phyloP scores from a whole-genome alignment of 2,888 invertebrate species.

The Hypselothyrea guttata region DNA sequence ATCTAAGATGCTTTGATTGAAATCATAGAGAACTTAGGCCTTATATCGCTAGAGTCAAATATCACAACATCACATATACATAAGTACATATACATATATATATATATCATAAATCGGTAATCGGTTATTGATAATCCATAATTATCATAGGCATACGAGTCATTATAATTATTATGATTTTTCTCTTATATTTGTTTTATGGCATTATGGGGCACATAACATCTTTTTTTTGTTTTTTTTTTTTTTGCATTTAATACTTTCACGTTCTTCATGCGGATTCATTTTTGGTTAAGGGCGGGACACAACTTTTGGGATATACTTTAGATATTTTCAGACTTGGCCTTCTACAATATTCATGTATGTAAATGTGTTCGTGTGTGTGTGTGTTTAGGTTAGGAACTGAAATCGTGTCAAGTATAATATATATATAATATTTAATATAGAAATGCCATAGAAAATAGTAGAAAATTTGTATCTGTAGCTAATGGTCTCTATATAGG shows the following conservation, averaged over 20 bases:
- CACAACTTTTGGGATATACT: slow-evolving; percentile 38
- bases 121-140: slow-evolving; percentile 49
- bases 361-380: slow-evolving; percentile 8
- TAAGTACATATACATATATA: slow-evolving; percentile 36
- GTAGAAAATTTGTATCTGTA: slow-evolving; percentile 37
- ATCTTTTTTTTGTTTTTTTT: not conserved
- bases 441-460: slow-evolving; percentile 53
- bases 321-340: slow-evolving; percentile 49
- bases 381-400: slow-evolving; percentile 43
- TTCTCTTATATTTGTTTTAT: slow-evolving; percentile 9
- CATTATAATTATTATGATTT: slow-evolving; percentile 15
- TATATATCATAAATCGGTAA: slow-evolving; percentile 43
- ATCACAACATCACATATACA: slow-evolving; percentile 64
- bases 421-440: slow-evolving; percentile 16
- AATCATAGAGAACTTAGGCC: slow-evolving; percentile 31
- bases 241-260: slow-evolving; percentile 14
- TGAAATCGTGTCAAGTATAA: slow-evolving; percentile 34
- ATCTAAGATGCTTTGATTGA: not conserved
- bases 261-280: not conserved
- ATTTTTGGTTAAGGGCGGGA: slow-evolving; percentile 21
- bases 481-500: slow-evolving; percentile 13
- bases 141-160: slow-evolving; percentile 34
- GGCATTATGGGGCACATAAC: slow-evolving; percentile 25
- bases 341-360: slow-evolving; percentile 33
- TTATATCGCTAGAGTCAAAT: slow-evolving; percentile 60